Evolutionary conservation across 2,797 vertebrate genomes (phyloP).

Genomic region (Dallia pectoralis): DNA sequence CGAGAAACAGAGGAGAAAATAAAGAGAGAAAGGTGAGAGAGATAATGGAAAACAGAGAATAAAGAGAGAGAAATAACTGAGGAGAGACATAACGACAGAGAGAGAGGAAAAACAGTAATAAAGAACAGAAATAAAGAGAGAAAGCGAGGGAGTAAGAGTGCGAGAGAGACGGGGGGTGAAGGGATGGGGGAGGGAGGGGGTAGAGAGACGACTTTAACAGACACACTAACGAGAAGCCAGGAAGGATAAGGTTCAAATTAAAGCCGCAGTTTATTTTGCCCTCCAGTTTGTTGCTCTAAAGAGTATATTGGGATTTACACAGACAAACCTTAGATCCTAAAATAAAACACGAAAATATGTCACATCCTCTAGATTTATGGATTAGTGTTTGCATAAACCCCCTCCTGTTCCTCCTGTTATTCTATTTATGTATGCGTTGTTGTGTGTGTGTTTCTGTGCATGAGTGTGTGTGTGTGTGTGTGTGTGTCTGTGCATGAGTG

Average conservation of each 20-base stretch:
- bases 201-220: constrained; percentile 45
- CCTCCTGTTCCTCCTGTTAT: constrained; percentile 2
- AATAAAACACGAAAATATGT: not conserved
- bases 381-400: constrained; percentile 49
- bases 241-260: constrained; percentile 40
- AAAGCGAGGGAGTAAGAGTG: not conserved
- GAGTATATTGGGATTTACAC: constrained; percentile 60
- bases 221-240: constrained; percentile 49
- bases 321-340: constrained; percentile 24
- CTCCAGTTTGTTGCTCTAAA: constrained; percentile 55
- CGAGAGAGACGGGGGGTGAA: constrained; percentile 16
- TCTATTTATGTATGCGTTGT: constrained; percentile 22
- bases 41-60: too few relatives aligned
- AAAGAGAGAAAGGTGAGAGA: not conserved
- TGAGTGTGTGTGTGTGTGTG: constrained; percentile 24
- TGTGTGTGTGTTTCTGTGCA: constrained; percentile 26
- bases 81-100: too few relatives aligned
- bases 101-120: too few relatives aligned
- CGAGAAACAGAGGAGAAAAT: not conserved
- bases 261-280: constrained; percentile 40
- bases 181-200: constrained; percentile 25
- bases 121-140: too few relatives aligned
- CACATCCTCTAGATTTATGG: constrained; percentile 49
- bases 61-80: too few relatives aligned
- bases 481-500: constrained; percentile 48